Percentiles rank a stretch among this genome's conserved stretches.
Conservation (phyloP, 2,113 vertebrate genomes). For the Guaruba guarouba region DNA sequence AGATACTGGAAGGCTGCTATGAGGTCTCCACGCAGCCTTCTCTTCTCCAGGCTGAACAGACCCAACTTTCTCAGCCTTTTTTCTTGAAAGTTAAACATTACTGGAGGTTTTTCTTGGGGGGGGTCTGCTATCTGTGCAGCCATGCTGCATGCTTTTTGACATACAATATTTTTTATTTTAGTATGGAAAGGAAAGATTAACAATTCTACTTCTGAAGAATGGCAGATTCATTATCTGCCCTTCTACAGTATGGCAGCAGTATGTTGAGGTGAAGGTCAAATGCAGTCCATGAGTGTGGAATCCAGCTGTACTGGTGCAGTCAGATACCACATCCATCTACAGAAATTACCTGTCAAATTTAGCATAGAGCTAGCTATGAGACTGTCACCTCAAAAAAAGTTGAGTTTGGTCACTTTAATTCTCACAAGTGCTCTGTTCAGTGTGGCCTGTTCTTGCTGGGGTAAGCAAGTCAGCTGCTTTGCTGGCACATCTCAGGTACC, state of each 20-base stretch:
- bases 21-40: no score
- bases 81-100: not conserved
- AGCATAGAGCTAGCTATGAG: not conserved
- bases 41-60: no score
- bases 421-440: not conserved
- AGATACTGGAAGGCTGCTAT: no score
- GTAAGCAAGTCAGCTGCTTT: not conserved
- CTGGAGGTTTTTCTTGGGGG: not conserved
- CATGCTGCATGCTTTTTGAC: not conserved
- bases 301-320: not conserved
- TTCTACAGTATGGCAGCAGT: not conserved
- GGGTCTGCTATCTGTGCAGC: not conserved
- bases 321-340: not conserved
- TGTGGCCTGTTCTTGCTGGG: not conserved
- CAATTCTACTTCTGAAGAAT: not conserved
- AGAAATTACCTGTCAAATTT: not conserved
- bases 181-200: not conserved
- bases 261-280: not conserved
- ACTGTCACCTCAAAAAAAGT: not conserved
- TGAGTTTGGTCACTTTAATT: not conserved
- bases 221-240: not conserved
- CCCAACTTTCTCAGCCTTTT: not conserved
- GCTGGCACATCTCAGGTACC: not conserved
- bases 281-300: accelerated
- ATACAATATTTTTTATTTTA: not conserved